phyloP scores from a whole-genome alignment of 2,113 vertebrate genomes.

The Gobio gobio region DNA sequence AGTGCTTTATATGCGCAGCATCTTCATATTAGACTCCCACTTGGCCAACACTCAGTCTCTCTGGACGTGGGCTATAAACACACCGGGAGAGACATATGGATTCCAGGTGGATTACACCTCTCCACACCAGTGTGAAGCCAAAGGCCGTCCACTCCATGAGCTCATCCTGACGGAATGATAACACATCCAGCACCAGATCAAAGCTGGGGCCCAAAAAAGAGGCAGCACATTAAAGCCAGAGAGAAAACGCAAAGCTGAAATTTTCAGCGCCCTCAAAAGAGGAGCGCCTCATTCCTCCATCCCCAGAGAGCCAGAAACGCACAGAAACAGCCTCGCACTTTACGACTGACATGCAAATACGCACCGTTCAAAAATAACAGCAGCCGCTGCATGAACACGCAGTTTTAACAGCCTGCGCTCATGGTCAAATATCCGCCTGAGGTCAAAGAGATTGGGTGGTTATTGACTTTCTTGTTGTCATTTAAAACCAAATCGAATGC shows the following conservation, averaged over 20 bases:
- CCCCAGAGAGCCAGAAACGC: constrained; percentile 55
- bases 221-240: constrained; percentile 69
- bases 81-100: constrained; percentile 46
- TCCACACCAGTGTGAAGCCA: constrained; percentile 35
- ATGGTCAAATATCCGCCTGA: constrained; percentile 42
- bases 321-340: constrained; percentile 53
- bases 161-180: constrained; percentile 87
- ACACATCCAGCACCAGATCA: constrained; percentile 92
- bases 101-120: constrained; percentile 48
- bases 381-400: constrained; percentile 14
- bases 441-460: neutral
- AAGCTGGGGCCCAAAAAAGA: constrained; percentile 79
- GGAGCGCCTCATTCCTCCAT: constrained; percentile 57
- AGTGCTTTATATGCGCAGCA: neutral
- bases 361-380: constrained; percentile 57
- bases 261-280: constrained; percentile 91
- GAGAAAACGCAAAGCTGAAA: constrained; percentile 90
- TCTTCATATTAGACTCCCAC: constrained; percentile 11
- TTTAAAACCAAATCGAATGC: neutral
- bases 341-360: constrained; percentile 64
- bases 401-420: constrained; percentile 10
- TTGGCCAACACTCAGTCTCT: constrained; percentile 31
- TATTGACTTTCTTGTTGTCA: neutral
- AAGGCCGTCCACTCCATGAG: constrained; percentile 70
- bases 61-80: constrained; percentile 23